Evolutionary conservation across 2,888 invertebrate genomes (phyloP), one percentile per base, ranked within the genome.

Genomic region (Platycheirus albimanus): DNA sequence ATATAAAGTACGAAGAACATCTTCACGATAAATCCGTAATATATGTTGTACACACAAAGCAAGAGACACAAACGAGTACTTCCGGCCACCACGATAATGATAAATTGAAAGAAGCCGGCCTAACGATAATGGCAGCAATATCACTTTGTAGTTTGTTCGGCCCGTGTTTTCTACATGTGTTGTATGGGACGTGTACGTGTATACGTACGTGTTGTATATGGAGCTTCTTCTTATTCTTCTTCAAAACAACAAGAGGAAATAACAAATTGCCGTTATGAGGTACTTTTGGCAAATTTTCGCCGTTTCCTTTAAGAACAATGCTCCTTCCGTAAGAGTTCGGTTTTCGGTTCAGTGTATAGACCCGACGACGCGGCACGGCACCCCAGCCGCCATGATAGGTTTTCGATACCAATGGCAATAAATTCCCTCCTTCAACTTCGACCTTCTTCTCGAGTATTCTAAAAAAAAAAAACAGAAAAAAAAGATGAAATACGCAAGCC

Each of bases 111-210:
- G 71, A 63, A 70, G 66, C 52, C 63, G 66, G 67, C 71, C 81
- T 81, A 77, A 81, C 67, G 81, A 77, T 81, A 81, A 81, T 81
- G 71, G 71, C 71, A 19, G 77, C 66, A 81, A 81, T 81, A 77
- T 72, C 77, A 71, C 77, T 77, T 81, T 77, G 61, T 81, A 77
- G 77, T 77, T 77, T 24, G 61, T 43, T n/a, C n/a, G n/a, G n/a
- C 52, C 58, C 30, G 45, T 45, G 61, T 51, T 36, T 64, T 7
- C 45, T 47, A 24, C 52, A 66, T 64, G 66, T 76, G 49, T 33
- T 54, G 38, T 36, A 20, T 58, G 58, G 52, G n/a, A 74, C 36
- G 30, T 61, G 51, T 17, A n/a, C n/a, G n/a, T n/a, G n/a, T n/a
- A n/a, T n/a, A n/a, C n/a, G n/a, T n/a, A n/a, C n/a, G n/a, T n/a